Evolutionary conservation across 2,888 invertebrate genomes (phyloP).

Genomic region (Cheilosia vulpina): DNA sequence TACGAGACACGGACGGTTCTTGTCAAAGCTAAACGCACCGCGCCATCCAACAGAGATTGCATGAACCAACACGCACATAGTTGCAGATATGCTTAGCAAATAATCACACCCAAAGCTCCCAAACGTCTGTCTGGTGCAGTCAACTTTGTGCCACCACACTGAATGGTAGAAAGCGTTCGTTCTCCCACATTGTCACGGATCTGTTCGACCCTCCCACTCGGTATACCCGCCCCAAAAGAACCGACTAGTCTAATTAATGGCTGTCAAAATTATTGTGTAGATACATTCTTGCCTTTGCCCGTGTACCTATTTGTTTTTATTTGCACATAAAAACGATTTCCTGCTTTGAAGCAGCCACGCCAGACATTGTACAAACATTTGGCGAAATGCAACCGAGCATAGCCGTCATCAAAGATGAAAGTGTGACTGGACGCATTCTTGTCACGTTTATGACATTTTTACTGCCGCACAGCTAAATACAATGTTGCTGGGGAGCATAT

Average conservation of each 20-base stretch:
- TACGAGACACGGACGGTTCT: not conserved
- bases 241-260: constrained; percentile 25
- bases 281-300: constrained; percentile 8
- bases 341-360: constrained; percentile 25
- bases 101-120: not conserved
- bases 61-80: not conserved
- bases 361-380: constrained; percentile 17
- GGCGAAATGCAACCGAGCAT: not conserved
- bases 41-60: not conserved
- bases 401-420: constrained; percentile 52
- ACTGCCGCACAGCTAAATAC: constrained; percentile 7
- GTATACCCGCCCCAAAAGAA: not conserved
- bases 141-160: too few species aligned
- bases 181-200: not conserved
- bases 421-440: constrained; percentile 33
- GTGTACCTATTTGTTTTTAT: constrained; percentile 2
- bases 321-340: constrained; percentile 51
- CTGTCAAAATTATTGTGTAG: constrained; percentile 19
- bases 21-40: not conserved
- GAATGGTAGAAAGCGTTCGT: too few species aligned
- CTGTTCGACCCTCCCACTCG: constrained; percentile 7
- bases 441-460: constrained; percentile 42
- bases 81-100: not conserved
- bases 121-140: too few species aligned
- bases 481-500: constrained; percentile 34